Percentiles rank a stretch among this genome's conserved stretches.
phyloP scores from a whole-genome alignment of 2,113 vertebrate species.

The Hippocampus guttulatus region DNA sequence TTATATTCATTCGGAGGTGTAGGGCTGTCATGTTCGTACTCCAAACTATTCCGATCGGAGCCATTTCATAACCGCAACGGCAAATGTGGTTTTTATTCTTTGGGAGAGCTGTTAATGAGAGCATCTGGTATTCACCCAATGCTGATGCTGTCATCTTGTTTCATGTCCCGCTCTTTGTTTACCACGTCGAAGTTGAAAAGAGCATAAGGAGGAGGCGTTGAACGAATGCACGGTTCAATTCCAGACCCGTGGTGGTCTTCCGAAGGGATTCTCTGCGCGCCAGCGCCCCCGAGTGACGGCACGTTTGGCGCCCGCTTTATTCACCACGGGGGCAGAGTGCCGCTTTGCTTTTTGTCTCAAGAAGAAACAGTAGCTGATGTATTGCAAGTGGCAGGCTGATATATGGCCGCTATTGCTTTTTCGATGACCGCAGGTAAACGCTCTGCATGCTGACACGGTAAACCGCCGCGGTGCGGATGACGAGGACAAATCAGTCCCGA shows the following conservation, averaged over 20 bases:
- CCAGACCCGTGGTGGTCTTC: constrained; percentile 29
- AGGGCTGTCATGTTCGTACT: too few species aligned
- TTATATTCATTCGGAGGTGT: too few species aligned
- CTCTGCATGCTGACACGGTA: constrained; percentile 53
- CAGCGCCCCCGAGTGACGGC: constrained; percentile 68
- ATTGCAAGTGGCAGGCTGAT: constrained; percentile 38
- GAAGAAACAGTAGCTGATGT: constrained; percentile 36
- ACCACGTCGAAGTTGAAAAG: background rate
- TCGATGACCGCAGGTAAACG: constrained; percentile 51
- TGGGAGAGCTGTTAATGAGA: too few species aligned
- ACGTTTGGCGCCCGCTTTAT: constrained; percentile 21
- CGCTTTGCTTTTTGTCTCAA: constrained; percentile 41
- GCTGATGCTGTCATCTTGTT: background rate
- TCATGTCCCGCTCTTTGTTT: constrained; percentile 19
- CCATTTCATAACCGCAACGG: too few species aligned
- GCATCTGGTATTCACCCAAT: background rate
- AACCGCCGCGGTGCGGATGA: constrained; percentile 34
- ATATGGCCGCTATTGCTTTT: constrained; percentile 44
- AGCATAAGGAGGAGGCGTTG: constrained; percentile 38
- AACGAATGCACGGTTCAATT: constrained; percentile 57
- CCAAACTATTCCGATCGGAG: too few species aligned
- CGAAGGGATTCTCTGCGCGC: constrained; percentile 36
- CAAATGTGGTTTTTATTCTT: too few species aligned
- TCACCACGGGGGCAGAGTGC: constrained; percentile 24
- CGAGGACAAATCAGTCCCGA: constrained; percentile 48